Evolutionary conservation across 2,797 vertebrate genomes (phyloP).

Genomic region (Sylvia borin): DNA sequence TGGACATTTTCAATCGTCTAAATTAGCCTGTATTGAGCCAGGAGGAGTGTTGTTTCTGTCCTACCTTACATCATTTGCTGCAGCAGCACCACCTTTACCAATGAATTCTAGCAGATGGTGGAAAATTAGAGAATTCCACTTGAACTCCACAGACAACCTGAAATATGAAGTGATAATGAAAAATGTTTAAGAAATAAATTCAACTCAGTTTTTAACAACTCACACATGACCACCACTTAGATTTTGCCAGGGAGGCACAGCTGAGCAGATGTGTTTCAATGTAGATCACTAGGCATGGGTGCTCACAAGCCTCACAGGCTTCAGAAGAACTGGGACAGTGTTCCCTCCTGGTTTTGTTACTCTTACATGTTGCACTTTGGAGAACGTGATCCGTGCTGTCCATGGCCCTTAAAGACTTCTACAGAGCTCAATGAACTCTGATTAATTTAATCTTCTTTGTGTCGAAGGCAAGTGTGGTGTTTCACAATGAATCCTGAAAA

Average conservation of each 20-base stretch:
- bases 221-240: background rate
- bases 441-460: background rate
- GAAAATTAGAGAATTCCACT: background rate
- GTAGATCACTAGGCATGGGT: rapidly evolving
- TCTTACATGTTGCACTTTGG: background rate
- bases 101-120: background rate
- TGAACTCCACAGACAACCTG: background rate
- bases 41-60: background rate
- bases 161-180: background rate
- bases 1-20: background rate
- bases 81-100: background rate
- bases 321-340: background rate
- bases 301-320: background rate
- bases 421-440: background rate
- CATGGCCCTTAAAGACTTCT: background rate
- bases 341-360: background rate
- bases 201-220: background rate
- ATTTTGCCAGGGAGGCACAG: background rate
- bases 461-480: rapidly evolving
- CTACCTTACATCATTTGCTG: background rate
- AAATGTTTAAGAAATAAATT: background rate
- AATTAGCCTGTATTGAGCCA: background rate
- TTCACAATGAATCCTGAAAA: background rate
- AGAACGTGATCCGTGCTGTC: background rate
- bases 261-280: background rate